phyloP scores from a whole-genome alignment of 2,113 vertebrate species.

The Blennius ocellaris region DNA sequence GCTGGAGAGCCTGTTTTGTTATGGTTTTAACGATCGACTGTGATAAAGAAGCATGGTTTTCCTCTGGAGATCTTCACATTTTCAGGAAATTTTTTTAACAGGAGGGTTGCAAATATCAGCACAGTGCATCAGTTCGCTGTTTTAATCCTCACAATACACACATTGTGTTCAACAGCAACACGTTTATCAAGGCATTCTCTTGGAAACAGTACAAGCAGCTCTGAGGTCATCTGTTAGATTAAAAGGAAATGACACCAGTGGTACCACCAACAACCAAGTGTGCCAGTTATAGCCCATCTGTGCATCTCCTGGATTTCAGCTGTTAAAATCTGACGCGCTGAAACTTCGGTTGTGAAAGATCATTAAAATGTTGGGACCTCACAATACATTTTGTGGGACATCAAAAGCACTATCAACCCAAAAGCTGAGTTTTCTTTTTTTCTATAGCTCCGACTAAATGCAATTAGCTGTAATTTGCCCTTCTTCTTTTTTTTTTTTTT shows the following conservation, averaged over 20 bases:
- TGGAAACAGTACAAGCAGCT: not conserved
- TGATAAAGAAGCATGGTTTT: conserved; percentile 12
- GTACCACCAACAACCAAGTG: conserved; percentile 6
- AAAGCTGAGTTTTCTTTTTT: conserved; percentile 5
- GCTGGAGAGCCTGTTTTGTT: not conserved
- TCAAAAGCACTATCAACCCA: conserved; percentile 7
- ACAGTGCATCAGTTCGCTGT: not conserved
- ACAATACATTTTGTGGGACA: not conserved
- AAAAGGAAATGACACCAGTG: conserved; percentile 37
- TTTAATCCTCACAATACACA: conserved; percentile 18
- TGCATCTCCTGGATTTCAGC: not conserved
- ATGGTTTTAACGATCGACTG: conserved; percentile 11
- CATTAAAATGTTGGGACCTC: conserved; percentile 4
- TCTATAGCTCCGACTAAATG: conserved; percentile 6
- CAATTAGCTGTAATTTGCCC: conserved; percentile 5
- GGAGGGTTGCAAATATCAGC: not conserved
- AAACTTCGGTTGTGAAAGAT: not conserved
- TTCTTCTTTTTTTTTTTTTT: not conserved
- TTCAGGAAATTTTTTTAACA: conserved; percentile 8
- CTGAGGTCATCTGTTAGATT: not conserved
- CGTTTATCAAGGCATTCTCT: conserved; percentile 7
- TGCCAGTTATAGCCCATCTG: conserved; percentile 9
- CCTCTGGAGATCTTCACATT: conserved; percentile 14
- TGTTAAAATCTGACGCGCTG: conserved; percentile 5
- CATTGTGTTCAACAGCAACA: conserved; percentile 7